Evolutionary conservation across 2,113 vertebrate genomes (phyloP).

Genomic region (Pungitius pungitius): DNA sequence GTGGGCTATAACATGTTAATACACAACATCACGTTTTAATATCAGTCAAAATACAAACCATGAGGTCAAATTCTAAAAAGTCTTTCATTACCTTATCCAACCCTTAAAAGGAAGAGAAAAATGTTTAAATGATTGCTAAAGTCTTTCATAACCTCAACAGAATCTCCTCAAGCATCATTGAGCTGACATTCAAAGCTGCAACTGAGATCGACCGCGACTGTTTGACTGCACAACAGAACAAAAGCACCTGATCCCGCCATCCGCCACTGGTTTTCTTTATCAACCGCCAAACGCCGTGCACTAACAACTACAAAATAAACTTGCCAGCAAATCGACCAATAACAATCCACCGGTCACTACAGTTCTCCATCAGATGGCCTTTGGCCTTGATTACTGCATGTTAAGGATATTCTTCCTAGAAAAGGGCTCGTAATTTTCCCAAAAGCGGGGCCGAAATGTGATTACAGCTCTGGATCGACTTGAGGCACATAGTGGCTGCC

Average conservation of each 20-base stretch:
- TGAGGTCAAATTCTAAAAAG: not conserved
- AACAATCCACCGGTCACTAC: slow-evolving; percentile 30
- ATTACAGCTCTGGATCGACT: slow-evolving; percentile 73
- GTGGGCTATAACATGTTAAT: not conserved
- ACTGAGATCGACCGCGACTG: slow-evolving; percentile 17
- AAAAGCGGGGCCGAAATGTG: slow-evolving; percentile 63
- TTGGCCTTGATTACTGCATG: slow-evolving; percentile 32
- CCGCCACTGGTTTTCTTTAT: slow-evolving; percentile 35
- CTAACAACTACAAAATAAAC: slow-evolving; percentile 45
- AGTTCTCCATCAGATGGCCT: slow-evolving; percentile 49
- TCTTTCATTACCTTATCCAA: not conserved
- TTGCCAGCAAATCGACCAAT: slow-evolving; percentile 35
- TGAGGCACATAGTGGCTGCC: slow-evolving; percentile 51
- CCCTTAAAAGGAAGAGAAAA: not conserved
- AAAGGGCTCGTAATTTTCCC: slow-evolving; percentile 35
- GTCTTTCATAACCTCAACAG: not conserved
- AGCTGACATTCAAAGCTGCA: slow-evolving; percentile 37
- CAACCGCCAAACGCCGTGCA: slow-evolving; percentile 15
- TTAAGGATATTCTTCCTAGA: slow-evolving; percentile 45
- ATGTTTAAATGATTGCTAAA: slow-evolving; percentile 6
- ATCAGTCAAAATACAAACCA: not conserved
- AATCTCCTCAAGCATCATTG: not conserved
- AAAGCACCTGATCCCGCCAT: slow-evolving; percentile 10
- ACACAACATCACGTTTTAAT: not conserved
- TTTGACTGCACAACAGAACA: slow-evolving; percentile 33